Evolutionary conservation across 2,113 vertebrate genomes (phyloP).

Genomic region (Puffinus mauretanicus): DNA sequence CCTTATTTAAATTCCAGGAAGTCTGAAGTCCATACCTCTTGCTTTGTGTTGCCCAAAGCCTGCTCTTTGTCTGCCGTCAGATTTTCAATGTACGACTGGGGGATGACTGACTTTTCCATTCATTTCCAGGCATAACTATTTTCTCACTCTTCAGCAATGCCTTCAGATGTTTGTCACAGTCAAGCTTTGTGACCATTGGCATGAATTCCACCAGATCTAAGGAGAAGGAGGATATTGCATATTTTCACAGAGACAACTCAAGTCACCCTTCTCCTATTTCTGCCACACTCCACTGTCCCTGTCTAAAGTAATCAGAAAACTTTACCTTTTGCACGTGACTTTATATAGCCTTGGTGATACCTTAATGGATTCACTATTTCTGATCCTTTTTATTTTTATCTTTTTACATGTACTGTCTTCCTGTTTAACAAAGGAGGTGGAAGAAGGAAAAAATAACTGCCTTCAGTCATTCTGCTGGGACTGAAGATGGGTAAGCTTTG

Average conservation of each 20-base stretch:
- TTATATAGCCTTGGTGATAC: background rate
- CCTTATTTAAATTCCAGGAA: constrained; percentile 20
- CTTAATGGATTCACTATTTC: background rate
- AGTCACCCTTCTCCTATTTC: background rate
- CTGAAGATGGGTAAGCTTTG: background rate
- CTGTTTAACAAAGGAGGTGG: background rate
- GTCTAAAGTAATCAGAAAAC: background rate
- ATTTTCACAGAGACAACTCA: background rate
- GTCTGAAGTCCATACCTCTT: background rate
- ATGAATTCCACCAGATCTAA: background rate
- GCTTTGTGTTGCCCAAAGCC: background rate
- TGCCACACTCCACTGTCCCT: background rate
- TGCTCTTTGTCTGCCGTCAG: constrained; percentile 32
- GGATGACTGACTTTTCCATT: background rate
- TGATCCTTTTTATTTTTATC: background rate
- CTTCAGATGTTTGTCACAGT: background rate
- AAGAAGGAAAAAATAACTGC: background rate
- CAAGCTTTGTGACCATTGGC: background rate
- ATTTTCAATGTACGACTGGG: background rate
- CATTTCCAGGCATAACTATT: background rate
- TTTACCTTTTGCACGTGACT: background rate
- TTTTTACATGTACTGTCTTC: background rate
- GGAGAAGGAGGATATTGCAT: background rate
- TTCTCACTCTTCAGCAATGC: background rate
- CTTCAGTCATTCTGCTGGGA: background rate